These are phyloP conservation scores for Caerostris extrusa DNA, from an alignment of 1,140 invertebrate species.

Conservation along the genomic window DNA sequence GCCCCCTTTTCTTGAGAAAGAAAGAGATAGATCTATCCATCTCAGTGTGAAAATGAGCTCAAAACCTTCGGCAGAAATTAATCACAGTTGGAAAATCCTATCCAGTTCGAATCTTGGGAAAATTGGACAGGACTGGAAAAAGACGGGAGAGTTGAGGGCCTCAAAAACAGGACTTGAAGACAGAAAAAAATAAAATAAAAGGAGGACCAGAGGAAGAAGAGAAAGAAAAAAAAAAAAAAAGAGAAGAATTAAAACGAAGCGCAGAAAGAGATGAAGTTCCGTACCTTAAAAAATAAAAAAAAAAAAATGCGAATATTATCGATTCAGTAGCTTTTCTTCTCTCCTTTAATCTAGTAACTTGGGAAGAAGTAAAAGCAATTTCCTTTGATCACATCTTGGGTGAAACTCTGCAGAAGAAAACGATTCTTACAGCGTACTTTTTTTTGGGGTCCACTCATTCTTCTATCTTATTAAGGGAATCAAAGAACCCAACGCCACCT, in stretches of 20 bases:
- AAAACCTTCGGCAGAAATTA: conserved; percentile 64
- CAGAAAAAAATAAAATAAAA: background rate
- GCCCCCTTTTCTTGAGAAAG: background rate
- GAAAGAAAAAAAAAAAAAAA: conserved; percentile 18
- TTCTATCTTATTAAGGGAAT: conserved; percentile 75
- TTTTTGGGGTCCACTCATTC: conserved; percentile 29
- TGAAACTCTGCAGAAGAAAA: conserved; percentile 58
- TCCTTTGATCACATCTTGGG: conserved; percentile 73
- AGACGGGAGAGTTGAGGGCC: conserved; percentile 7
- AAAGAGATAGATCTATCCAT: conserved; percentile 45
- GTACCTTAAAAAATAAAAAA: background rate
- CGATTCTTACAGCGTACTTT: conserved; percentile 21
- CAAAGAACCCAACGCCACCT: conserved; percentile 45
- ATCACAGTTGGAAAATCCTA: conserved; percentile 66
- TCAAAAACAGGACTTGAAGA: background rate
- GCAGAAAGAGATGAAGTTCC: background rate
- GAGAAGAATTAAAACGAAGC: conserved; percentile 57
- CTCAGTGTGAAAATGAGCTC: conserved; percentile 47
- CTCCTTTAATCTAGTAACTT: conserved; percentile 76
- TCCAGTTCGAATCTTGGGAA: conserved; percentile 22
- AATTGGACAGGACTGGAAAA: conserved; percentile 53
- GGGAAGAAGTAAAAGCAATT: conserved; percentile 75
- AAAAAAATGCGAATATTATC: conserved; percentile 70
- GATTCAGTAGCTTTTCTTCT: conserved; percentile 41
- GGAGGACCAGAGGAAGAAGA: background rate